Percentiles rank a stretch among this genome's conserved stretches.
Evolutionary conservation across 1,140 invertebrate species (phyloP).

Genomic region (Neodiprion lecontei): DNA sequence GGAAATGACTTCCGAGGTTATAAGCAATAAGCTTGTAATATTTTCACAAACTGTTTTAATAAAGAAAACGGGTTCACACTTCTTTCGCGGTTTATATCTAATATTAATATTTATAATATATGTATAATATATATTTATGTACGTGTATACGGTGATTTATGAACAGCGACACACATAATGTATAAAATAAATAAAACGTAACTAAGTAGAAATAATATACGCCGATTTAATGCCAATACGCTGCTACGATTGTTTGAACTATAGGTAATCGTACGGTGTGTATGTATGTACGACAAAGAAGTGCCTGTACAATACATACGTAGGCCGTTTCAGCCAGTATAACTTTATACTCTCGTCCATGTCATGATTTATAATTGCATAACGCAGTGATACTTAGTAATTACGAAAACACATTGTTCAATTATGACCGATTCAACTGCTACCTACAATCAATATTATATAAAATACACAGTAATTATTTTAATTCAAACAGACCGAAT

Average conservation of each 20-base stretch:
- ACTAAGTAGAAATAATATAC: too few species aligned
- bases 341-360: conserved; percentile 20
- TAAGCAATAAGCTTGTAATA: not conserved
- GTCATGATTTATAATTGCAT: conserved; percentile 26
- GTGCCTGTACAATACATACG: not conserved
- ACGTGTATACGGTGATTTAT: too few species aligned
- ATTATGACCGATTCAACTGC: conserved; percentile 35
- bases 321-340: conserved; percentile 15
- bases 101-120: too few species aligned
- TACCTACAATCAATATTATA: conserved; percentile 41
- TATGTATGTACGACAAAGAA: not conserved
- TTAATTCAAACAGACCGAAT: conserved; percentile 35
- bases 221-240: not conserved
- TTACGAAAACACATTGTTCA: conserved; percentile 45
- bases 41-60: conserved; percentile 36
- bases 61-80: conserved; percentile 41
- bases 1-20: too few species aligned
- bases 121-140: too few species aligned
- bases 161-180: too few species aligned
- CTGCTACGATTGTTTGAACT: conserved; percentile 1
- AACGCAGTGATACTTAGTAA: conserved; percentile 36
- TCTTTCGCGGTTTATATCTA: conserved; percentile 9
- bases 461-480: conserved; percentile 42
- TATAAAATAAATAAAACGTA: too few species aligned
- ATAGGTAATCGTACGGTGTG: not conserved